Evolutionary conservation across 2,113 vertebrate species (phyloP), one percentile per base, ranked within the genome.

Genomic region (Platichthys flesus): DNA sequence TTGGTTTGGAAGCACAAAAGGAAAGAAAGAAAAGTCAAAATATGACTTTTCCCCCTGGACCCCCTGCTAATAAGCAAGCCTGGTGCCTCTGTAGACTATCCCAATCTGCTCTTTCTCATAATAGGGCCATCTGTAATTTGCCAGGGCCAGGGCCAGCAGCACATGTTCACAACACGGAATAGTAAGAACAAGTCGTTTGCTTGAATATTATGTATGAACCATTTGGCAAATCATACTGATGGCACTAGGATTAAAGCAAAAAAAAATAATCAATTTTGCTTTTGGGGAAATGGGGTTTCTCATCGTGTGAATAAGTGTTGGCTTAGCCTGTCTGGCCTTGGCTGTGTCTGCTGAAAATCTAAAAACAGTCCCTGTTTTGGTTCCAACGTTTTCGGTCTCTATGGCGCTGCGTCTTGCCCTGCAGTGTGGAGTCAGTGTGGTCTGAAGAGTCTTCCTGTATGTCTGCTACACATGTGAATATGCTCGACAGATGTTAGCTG

Each of bases 401-500:
- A 85, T 84, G 84, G 79, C 47, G 71, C 77, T 85, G 77, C 67
- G 83, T 84, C 73, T 72, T 74, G 68, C 67, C 67, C 84, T 84
- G 87, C 85, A 84, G 83, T 40, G 64, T 67, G 42, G 74, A 85
- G 86, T 83, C 80, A 71, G 84, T 88, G 88, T 89, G 82, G 85
- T 90, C 87, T 87, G 82, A 89, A 84, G 74, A 84, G 74, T 60
- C 77, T 83, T 69, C 64, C 67, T 62, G 85, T 84, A 79, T 83
- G 84, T 90, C 84, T 90, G 89, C 88, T 87, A 78, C 89, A 91
- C 83, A 83, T 92, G 86, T 83, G 88, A 88, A 92, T 93, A 88
- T 93, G 92, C 89, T 92, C 82, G 86, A 91, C 94, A 94, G 94
- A 95, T 95, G 94, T 93, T 92, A 28, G 84, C 87, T 84, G 78